Percentiles rank a stretch among this genome's conserved stretches.
Conservation (phyloP, 2,888 invertebrate species). For the Dryobotodes eremita region DNA sequence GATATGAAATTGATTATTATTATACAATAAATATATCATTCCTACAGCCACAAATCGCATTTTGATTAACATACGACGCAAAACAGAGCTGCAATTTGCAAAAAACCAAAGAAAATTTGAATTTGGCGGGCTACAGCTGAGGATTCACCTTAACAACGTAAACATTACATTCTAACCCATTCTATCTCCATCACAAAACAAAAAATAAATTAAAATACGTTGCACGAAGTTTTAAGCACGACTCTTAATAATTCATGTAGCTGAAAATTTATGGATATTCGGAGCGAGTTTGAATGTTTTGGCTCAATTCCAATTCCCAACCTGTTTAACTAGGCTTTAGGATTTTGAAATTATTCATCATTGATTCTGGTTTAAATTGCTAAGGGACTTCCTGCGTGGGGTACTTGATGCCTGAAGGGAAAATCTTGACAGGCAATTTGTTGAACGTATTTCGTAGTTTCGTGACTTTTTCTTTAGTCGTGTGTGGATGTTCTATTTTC, state of each 20-base stretch:
- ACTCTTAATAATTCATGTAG: slow-evolving; percentile 55
- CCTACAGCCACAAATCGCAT: no score
- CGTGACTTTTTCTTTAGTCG: slow-evolving; percentile 2
- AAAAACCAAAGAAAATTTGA: no score
- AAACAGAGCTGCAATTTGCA: no score
- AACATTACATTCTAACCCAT: not conserved
- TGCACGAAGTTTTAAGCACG: slow-evolving; percentile 32
- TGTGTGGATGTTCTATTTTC: slow-evolving; percentile 6
- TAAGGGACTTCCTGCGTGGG: slow-evolving; percentile 35
- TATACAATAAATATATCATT: no score
- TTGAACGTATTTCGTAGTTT: slow-evolving; percentile 25
- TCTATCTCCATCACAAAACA: not conserved
- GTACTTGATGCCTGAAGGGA: slow-evolving; percentile 31
- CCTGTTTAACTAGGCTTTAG: slow-evolving; percentile 38
- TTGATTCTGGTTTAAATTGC: slow-evolving; percentile 58
- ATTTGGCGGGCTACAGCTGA: no score
- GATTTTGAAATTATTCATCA: slow-evolving; percentile 64
- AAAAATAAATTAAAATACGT: slow-evolving; percentile 40
- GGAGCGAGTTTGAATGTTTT: slow-evolving; percentile 52
- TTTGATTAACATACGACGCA: no score
- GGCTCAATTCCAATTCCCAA: slow-evolving; percentile 50
- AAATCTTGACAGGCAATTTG: slow-evolving; percentile 49
- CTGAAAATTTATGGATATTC: slow-evolving; percentile 55
- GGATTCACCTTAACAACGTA: no score
- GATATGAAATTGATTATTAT: no score